Evolutionary conservation across 2,888 invertebrate genomes (phyloP).

Genomic region (Ophion obscuratus): DNA sequence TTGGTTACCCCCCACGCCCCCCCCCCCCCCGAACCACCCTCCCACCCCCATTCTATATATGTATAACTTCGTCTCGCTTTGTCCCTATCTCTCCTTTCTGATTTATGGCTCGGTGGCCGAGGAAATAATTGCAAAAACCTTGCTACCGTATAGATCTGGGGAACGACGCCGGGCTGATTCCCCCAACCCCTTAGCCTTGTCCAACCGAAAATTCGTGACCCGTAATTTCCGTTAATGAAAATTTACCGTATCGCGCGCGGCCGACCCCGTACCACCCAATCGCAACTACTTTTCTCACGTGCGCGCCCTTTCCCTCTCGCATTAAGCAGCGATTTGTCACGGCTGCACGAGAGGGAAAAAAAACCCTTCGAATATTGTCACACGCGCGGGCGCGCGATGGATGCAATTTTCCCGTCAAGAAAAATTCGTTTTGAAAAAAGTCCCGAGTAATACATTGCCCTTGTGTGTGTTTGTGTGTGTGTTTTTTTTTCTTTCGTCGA

Average conservation of each 20-base stretch:
- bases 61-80: slow-evolving; percentile 24
- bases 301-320: slow-evolving; percentile 15
- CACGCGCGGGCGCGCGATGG: no score
- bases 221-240: slow-evolving; percentile 79
- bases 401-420: neutral
- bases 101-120: slow-evolving; percentile 74
- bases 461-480: neutral
- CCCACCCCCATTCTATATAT: slow-evolving; percentile 32
- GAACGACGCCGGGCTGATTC: slow-evolving; percentile 30
- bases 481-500: neutral
- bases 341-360: neutral
- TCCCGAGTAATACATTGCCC: neutral
- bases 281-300: slow-evolving; percentile 65
- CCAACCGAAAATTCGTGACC: slow-evolving; percentile 65
- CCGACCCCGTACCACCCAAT: slow-evolving; percentile 52
- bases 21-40: slow-evolving; percentile 4
- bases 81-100: slow-evolving; percentile 66
- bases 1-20: slow-evolving; percentile 57
- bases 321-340: slow-evolving; percentile 52
- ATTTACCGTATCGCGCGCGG: slow-evolving; percentile 71
- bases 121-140: slow-evolving; percentile 76
- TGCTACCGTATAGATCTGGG: slow-evolving; percentile 46
- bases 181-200: slow-evolving; percentile 13
- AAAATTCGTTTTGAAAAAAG: slow-evolving; percentile 4
- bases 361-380: neutral